A percentile compares a stretch with the other conserved stretches of the same genome.
These are phyloP conservation scores for Atherinosoma microstoma DNA, from an alignment of 2,797 vertebrate genomes.

Conservation along the genomic window DNA sequence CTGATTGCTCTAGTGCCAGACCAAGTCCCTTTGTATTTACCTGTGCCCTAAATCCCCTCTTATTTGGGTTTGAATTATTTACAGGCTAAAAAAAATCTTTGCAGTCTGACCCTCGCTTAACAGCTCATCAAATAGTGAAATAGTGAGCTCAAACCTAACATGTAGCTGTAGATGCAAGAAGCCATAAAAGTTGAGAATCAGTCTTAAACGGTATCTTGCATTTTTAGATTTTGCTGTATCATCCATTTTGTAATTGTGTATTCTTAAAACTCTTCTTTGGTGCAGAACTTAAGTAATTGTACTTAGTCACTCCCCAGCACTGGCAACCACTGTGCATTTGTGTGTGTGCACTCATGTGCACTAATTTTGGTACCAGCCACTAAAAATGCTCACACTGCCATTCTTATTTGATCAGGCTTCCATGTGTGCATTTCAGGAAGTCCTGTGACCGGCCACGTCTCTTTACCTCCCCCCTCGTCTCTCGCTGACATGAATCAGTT, in stretches of 20 bases:
- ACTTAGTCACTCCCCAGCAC: not conserved
- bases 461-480: slow-evolving; percentile 34
- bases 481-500: slow-evolving; percentile 74
- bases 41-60: not conserved
- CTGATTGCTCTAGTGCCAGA: too few species aligned
- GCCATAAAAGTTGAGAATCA: not conserved
- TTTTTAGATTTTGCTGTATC: not conserved
- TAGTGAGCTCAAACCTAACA: not conserved
- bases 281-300: not conserved
- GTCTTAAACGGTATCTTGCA: not conserved
- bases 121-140: not conserved
- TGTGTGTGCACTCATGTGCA: slow-evolving; percentile 27
- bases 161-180: not conserved
- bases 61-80: not conserved
- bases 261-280: not conserved
- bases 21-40: not conserved
- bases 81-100: not conserved
- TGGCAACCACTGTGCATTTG: slow-evolving; percentile 6
- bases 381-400: slow-evolving; percentile 13
- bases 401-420: slow-evolving; percentile 34
- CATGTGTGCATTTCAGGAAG: slow-evolving; percentile 50
- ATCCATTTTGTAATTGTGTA: not conserved
- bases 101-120: not conserved
- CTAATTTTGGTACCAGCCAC: slow-evolving; percentile 34
- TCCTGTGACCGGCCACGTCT: slow-evolving; percentile 47